These are phyloP conservation scores for Chrysochloris asiatica DNA, from an alignment of 2,113 vertebrate genomes.

Conservation along the genomic window DNA sequence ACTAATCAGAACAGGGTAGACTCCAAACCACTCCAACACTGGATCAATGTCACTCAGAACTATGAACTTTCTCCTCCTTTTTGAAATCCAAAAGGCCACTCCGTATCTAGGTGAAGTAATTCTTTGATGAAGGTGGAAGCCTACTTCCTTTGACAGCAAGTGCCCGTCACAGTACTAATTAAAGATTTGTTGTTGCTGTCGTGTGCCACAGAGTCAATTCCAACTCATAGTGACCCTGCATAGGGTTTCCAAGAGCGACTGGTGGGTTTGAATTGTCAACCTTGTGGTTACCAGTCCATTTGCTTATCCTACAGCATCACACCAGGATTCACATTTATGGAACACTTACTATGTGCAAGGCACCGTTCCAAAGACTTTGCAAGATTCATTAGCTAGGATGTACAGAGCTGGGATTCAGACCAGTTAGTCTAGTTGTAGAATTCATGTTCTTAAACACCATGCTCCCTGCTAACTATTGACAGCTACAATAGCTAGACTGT, in stretches of 20 bases:
- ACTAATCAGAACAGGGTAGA: neutral
- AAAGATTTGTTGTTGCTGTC: constrained; percentile 2
- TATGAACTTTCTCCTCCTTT: constrained; percentile 22
- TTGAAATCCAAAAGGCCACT: neutral
- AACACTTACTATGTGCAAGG: neutral
- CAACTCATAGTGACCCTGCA: too few relatives aligned
- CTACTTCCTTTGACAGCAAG: neutral
- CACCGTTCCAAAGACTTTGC: neutral
- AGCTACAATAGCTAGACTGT: neutral
- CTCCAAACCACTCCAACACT: neutral
- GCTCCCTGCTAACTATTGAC: neutral
- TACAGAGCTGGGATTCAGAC: neutral
- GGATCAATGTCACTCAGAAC: neutral
- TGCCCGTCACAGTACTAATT: neutral
- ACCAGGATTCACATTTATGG: too few relatives aligned
- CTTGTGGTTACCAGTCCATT: too few relatives aligned
- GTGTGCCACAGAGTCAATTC: too few relatives aligned
- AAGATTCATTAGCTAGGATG: neutral
- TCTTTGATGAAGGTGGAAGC: constrained; percentile 8
- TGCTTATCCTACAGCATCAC: too few relatives aligned
- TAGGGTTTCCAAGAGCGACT: too few relatives aligned
- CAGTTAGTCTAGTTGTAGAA: neutral
- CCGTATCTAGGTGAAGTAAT: neutral
- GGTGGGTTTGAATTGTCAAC: too few relatives aligned
- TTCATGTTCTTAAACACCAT: neutral